Conservation (phyloP, 2,888 invertebrate genomes). For the Tachina grossa region DNA sequence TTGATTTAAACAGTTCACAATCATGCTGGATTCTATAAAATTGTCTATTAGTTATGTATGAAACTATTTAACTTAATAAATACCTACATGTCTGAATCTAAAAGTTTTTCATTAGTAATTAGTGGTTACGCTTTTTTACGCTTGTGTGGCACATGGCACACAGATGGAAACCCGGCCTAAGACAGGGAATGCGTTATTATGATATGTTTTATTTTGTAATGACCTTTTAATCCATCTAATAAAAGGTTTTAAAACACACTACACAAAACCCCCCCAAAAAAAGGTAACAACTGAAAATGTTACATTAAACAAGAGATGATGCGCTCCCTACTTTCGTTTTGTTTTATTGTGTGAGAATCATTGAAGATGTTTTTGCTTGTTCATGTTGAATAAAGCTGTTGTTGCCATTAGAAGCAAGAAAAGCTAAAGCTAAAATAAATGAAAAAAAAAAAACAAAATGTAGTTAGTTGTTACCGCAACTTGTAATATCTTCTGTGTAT, state of each 20-base stretch:
- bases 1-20: too few relatives aligned
- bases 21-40: too few relatives aligned
- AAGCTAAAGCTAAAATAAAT: constrained; percentile 21
- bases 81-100: too few relatives aligned
- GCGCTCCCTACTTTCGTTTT: constrained; percentile 61
- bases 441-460: constrained; percentile 18
- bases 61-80: too few relatives aligned
- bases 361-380: constrained; percentile 35
- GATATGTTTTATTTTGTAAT: background rate
- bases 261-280: constrained; percentile 4
- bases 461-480: constrained; percentile 28
- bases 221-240: constrained; percentile 23
- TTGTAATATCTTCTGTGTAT: constrained; percentile 36
- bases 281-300: constrained; percentile 40
- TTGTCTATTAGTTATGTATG: too few relatives aligned
- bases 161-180: too few relatives aligned
- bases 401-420: constrained; percentile 25
- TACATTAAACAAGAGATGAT: constrained; percentile 37
- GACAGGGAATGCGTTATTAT: too few relatives aligned
- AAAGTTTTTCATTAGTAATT: too few relatives aligned
- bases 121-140: too few relatives aligned
- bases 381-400: background rate
- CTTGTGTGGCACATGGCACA: too few relatives aligned
- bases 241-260: constrained; percentile 13
- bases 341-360: constrained; percentile 41